Percentiles rank a stretch among this genome's conserved stretches.
phyloP scores from a whole-genome alignment of 2,888 invertebrate genomes.

The Syritta pipiens region DNA sequence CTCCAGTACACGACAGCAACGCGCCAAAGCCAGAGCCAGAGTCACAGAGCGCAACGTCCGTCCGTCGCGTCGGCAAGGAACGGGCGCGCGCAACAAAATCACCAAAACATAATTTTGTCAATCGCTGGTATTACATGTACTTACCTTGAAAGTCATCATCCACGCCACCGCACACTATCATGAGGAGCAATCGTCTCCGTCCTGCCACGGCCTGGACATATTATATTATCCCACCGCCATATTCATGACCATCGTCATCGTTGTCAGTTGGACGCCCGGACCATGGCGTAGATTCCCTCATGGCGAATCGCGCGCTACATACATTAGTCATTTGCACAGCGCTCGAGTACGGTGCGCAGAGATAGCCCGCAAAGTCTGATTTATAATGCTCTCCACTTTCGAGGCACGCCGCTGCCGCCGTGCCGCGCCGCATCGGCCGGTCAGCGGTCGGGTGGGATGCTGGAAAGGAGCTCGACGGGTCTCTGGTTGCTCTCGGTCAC shows the following conservation, averaged over 20 bases:
- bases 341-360: conserved; percentile 55
- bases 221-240: conserved; percentile 69
- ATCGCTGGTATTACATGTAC: conserved; percentile 66
- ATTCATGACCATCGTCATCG: conserved; percentile 69
- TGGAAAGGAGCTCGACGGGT: no score
- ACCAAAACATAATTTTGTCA: conserved; percentile 68
- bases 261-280: conserved; percentile 67
- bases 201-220: conserved; percentile 62
- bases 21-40: no score
- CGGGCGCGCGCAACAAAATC: conserved; percentile 49
- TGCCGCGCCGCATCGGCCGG: neutral
- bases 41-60: no score
- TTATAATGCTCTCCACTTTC: conserved; percentile 67
- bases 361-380: conserved; percentile 68
- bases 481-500: conserved; percentile 40
- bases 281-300: conserved; percentile 61
- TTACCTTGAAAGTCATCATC: conserved; percentile 68
- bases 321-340: conserved; percentile 69
- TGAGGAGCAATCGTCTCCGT: conserved; percentile 66
- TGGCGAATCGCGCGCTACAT: conserved; percentile 67
- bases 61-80: no score
- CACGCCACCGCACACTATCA: conserved; percentile 68
- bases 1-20: no score
- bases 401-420: neutral
- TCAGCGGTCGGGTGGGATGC: conserved; percentile 5